A percentile compares a stretch with the other conserved stretches of the same genome.
Evolutionary conservation across 2,888 invertebrate genomes (phyloP).

Genomic region (Lasioglossum marginatum): DNA sequence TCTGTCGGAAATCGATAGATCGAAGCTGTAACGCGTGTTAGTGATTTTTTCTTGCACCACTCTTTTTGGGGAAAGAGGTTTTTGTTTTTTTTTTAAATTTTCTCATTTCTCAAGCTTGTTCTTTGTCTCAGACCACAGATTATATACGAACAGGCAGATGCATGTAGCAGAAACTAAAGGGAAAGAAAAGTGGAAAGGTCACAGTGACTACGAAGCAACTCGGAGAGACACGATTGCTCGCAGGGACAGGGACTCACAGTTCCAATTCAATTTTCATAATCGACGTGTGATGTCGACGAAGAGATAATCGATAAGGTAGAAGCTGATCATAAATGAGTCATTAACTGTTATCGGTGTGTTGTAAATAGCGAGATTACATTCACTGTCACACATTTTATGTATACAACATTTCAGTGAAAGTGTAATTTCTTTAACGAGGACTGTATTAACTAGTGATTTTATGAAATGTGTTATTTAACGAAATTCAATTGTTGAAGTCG

Average conservation of each 20-base stretch:
- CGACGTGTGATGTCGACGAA: no score
- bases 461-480: no score
- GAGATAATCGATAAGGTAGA: neutral
- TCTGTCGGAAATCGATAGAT: slow-evolving; percentile 98
- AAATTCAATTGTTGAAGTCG: no score
- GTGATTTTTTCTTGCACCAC: slow-evolving; percentile 86
- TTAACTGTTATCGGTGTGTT: neutral
- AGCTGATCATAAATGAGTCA: neutral
- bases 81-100: slow-evolving; percentile 65
- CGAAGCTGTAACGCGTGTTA: slow-evolving; percentile 95
- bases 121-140: slow-evolving; percentile 67
- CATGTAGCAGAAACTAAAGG: slow-evolving; percentile 19
- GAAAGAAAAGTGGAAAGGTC: slow-evolving; percentile 10
- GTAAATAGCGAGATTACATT: neutral
- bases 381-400: neutral
- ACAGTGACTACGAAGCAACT: neutral
- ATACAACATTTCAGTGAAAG: neutral
- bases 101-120: slow-evolving; percentile 69
- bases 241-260: neutral
- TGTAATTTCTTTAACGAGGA: neutral
- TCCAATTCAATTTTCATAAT: neutral
- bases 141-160: slow-evolving; percentile 56
- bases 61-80: slow-evolving; percentile 88
- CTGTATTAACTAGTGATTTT: neutral
- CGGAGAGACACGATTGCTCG: neutral